phyloP scores from a whole-genome alignment of 1,140 invertebrate genomes.

The Drosophila nigromelanica region DNA sequence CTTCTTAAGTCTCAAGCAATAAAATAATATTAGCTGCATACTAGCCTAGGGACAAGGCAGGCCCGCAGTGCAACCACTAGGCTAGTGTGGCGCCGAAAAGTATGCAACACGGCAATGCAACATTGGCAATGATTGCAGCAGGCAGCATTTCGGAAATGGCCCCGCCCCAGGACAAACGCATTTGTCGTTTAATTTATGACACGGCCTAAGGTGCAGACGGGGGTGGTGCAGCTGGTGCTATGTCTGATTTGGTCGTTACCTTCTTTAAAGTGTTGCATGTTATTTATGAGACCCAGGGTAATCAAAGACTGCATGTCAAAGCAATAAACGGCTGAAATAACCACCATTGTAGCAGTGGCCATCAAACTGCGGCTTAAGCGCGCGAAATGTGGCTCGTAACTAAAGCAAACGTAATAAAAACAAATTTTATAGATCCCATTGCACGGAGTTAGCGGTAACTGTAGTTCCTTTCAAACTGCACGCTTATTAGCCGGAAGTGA shows the following conservation, averaged over 20 bases:
- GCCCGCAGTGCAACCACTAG: neutral
- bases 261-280: slow-evolving; percentile 72
- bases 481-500: slow-evolving; percentile 38
- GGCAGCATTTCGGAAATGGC: slow-evolving; percentile 56
- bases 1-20: slow-evolving; percentile 82
- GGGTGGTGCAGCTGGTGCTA: slow-evolving; percentile 48
- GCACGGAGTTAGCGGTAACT: neutral
- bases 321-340: slow-evolving; percentile 30
- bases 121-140: slow-evolving; percentile 73
- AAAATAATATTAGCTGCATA: slow-evolving; percentile 83
- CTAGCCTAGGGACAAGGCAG: slow-evolving; percentile 27
- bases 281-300: slow-evolving; percentile 61
- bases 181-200: slow-evolving; percentile 82
- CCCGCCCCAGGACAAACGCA: slow-evolving; percentile 71
- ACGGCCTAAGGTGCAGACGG: slow-evolving; percentile 31
- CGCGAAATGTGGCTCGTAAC: slow-evolving; percentile 41
- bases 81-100: slow-evolving; percentile 52
- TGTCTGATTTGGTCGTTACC: slow-evolving; percentile 69
- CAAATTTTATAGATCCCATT: slow-evolving; percentile 53
- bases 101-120: slow-evolving; percentile 76
- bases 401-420: slow-evolving; percentile 66
- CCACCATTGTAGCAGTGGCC: slow-evolving; percentile 39
- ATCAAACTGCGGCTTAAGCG: slow-evolving; percentile 68
- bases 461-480: slow-evolving; percentile 24
- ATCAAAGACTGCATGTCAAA: slow-evolving; percentile 72